Conservation (phyloP, 2,113 vertebrate species). For the Suncus etruscus region DNA sequence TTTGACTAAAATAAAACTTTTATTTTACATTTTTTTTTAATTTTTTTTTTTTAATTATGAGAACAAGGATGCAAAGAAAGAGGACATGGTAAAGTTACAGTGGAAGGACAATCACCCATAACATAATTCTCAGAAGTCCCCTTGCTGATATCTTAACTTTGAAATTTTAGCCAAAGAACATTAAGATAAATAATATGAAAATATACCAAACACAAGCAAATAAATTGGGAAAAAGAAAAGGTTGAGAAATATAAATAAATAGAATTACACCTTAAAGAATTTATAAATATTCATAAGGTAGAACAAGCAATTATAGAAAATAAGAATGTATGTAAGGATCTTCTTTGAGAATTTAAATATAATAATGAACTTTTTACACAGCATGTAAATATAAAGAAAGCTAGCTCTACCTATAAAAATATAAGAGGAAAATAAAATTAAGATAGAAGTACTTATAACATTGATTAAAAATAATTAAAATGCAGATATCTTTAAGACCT, state of each 20-base stretch:
- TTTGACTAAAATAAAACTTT: no score
- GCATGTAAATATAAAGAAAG: background rate
- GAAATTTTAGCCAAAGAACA: no score
- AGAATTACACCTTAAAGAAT: background rate
- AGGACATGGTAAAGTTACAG: no score
- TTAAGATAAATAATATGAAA: no score
- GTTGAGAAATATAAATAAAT: background rate
- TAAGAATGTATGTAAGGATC: background rate
- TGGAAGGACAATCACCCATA: no score
- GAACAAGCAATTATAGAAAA: background rate
- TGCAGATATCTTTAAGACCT: background rate
- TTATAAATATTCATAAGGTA: background rate
- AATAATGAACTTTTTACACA: background rate
- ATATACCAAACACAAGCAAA: background rate
- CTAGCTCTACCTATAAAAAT: background rate
- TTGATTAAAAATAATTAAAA: background rate
- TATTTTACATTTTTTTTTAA: no score
- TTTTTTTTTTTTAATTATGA: no score
- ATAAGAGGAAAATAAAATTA: background rate
- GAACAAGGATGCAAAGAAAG: no score
- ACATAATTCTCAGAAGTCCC: no score
- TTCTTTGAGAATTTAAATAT: background rate
- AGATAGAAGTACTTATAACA: background rate
- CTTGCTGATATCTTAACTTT: no score
- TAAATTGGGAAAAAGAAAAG: background rate